Evolutionary conservation across 1,140 invertebrate species (phyloP).

Genomic region (Brachionus plicatilis): DNA sequence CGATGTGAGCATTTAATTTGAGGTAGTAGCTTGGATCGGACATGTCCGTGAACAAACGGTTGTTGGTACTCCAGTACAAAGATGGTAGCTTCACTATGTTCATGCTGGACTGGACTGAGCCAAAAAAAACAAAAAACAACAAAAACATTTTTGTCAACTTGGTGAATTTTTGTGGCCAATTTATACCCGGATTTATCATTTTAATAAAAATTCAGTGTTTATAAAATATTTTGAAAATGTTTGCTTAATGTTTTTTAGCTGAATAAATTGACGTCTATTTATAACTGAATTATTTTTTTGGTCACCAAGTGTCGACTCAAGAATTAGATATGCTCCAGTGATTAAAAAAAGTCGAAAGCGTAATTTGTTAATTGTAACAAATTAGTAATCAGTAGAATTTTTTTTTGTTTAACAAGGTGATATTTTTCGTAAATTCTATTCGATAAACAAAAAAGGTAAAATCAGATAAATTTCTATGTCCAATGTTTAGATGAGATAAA

Average conservation of each 20-base stretch:
- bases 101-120: not conserved
- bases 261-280: conserved; percentile 21
- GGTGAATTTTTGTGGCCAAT: not conserved
- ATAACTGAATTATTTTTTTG: not conserved
- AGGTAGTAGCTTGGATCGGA: not conserved
- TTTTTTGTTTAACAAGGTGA: not conserved
- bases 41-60: conserved; percentile 1
- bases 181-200: conserved; percentile 8
- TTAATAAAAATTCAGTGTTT: conserved; percentile 17
- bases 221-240: not conserved
- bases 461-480: conserved; percentile 27
- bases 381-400: conserved; percentile 1
- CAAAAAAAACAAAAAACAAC: not conserved
- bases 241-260: not conserved
- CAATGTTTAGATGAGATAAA: conserved; percentile 30
- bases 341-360: conserved; percentile 1
- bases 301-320: not conserved
- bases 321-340: conserved; percentile 18
- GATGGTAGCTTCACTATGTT: conserved; percentile 18
- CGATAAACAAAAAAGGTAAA: not conserved
- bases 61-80: conserved; percentile 9
- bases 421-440: conserved; percentile 33
- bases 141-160: not conserved
- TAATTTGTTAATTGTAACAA: conserved; percentile 11
- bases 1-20: conserved; percentile 23